Base-by-base conservation (phyloP, 2,888 invertebrate genomes). In the Erebia aethiops region DNA sequence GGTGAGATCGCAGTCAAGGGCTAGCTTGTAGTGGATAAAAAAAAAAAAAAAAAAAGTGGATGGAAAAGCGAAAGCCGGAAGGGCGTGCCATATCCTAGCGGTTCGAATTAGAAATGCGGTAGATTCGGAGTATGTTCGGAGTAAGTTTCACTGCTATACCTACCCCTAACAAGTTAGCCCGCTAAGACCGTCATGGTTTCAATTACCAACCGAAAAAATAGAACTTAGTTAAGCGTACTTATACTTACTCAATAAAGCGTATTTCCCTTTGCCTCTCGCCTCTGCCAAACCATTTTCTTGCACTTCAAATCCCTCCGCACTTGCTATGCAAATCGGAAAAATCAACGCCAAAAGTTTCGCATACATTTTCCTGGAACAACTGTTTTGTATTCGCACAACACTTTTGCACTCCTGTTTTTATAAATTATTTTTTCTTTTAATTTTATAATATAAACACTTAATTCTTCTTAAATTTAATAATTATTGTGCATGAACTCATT, bases 231-330 rank as follows among this genome's bases (percentile, higher is more conserved):
- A 51, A n/a, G 2, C 43, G 10, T n/a, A n/a, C 14, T 52, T 5
- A n/a, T 64, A 91, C 92, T 89, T 78, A 92, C 92, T 89, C 74
- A 91, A 73, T 66, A 92, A 79, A 2, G 91, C 92, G 74, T 84
- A 90, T 82, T 90, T 88, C 41, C 81, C 88, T 80, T 87, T 90
- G 18, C 91, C 92, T 74, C 92, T 82, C 2, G 85, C 83, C 75
- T 91, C 89, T 8, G 79, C 87, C 11, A 79, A 67, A 58, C 76
- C 81, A 43, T 72, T 80, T 68, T 78, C 77, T 68, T 79, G 76
- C 26, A 75, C 73, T 65, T 82, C 81, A 13, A 74, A 67, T 35
- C 77, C 76, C 54, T 78, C 75, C 10, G 75, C 81, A 52, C 71
- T 73, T 56, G 72, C 70, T 54, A 77, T 41, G 35, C 21, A 67